Evolutionary conservation across 2,797 vertebrate species (phyloP).

Genomic region (Enteromius fasciolatus): DNA sequence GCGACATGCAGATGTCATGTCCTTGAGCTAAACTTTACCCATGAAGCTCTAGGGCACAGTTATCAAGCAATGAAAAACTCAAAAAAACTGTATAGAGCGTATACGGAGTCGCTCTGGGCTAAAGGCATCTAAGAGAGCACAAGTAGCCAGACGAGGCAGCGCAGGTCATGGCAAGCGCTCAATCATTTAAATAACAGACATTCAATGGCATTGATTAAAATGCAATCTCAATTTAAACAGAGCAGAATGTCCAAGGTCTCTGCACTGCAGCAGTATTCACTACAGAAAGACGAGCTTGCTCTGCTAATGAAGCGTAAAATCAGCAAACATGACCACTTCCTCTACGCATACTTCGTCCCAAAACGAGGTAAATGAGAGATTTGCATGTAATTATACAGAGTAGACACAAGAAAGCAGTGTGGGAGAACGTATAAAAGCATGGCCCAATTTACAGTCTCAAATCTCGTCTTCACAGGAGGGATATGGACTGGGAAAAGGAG

Average conservation of each 20-base stretch:
- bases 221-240: no score
- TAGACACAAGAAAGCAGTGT: background rate
- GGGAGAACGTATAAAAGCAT: slow-evolving; percentile 14
- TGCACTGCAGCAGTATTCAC: background rate
- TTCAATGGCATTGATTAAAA: background rate
- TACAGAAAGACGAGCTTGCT: background rate
- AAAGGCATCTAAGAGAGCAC: background rate
- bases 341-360: background rate
- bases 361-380: slow-evolving; percentile 18
- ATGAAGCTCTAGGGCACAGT: slow-evolving; percentile 6
- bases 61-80: background rate
- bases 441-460: slow-evolving; percentile 24
- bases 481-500: slow-evolving; percentile 5
- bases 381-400: slow-evolving; percentile 32
- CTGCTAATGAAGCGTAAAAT: background rate
- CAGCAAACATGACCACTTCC: background rate
- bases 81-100: background rate
- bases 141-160: background rate
- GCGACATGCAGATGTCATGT: background rate
- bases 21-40: background rate
- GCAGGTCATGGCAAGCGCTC: background rate
- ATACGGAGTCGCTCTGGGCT: background rate
- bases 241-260: background rate
- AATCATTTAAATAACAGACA: background rate
- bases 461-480: slow-evolving; percentile 18